These are phyloP conservation scores for Drosophila prostipennis DNA, from an alignment of 2,888 invertebrate species.

Conservation along the genomic window DNA sequence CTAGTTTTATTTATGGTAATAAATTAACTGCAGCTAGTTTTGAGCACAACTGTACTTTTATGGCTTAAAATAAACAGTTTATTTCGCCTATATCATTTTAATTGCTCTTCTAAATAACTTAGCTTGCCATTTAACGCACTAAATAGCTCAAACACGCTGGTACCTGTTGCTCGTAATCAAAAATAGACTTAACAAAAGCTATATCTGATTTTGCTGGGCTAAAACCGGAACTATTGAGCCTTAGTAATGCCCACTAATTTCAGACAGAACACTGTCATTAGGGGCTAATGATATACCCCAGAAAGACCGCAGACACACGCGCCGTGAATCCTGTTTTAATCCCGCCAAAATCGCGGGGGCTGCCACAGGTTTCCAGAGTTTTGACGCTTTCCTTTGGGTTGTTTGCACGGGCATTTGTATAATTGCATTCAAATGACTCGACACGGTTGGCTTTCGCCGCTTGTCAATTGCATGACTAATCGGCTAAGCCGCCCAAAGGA, in stretches of 20 bases:
- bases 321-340: background rate
- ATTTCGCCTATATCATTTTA: background rate
- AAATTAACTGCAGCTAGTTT: background rate
- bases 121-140: background rate
- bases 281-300: background rate
- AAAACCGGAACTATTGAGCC: background rate
- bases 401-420: conserved; percentile 20
- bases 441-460: conserved; percentile 5
- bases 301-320: background rate
- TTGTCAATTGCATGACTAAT: conserved; percentile 34
- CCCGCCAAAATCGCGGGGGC: background rate
- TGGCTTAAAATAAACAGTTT: too few species aligned
- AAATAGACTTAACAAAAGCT: background rate
- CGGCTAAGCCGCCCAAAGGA: conserved; percentile 4
- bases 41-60: background rate
- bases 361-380: background rate
- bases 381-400: background rate
- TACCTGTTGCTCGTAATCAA: background rate
- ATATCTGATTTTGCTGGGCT: background rate
- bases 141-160: background rate
- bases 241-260: background rate
- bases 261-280: background rate
- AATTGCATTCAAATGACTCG: conserved; percentile 44
- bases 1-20: too few species aligned
- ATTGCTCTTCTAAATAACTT: background rate